Evolutionary conservation across 2,888 invertebrate genomes (phyloP), one percentile per base, ranked within the genome.

Genomic region (Trissoscelio sp.): DNA sequence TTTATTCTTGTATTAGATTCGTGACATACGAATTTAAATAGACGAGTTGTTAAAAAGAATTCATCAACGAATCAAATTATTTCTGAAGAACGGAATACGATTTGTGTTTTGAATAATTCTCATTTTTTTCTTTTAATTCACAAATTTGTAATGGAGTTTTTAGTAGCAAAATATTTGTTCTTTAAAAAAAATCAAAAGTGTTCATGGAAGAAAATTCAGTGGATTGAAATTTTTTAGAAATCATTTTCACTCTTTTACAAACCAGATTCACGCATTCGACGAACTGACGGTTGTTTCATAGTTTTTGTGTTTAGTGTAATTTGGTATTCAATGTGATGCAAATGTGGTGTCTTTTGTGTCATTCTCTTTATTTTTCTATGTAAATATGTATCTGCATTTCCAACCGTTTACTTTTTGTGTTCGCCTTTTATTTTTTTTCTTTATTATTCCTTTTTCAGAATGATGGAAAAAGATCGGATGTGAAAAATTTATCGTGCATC

Each of bases 401-500:
- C 24, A 24, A 6, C n/a, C n/a, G n/a, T n/a, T n/a, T n/a, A n/a
- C n/a, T n/a, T n/a, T n/a, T n/a, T n/a, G n/a, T n/a, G n/a, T n/a
- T n/a, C n/a, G n/a, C n/a, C n/a, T n/a, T 24, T 24, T 24, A 24
- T 24, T 4, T 3, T 24, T 24, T 24, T 24, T 24, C 24, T 24
- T 24, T 24, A 4, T 6, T 4, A 24, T 24, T 24, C 6, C 6
- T 24, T 24, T 24, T 24, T 24, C 24, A 24, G 24, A 6, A 24
- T 24, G 24, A 24, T 24, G n/a, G 24, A 24, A 24, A 6, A 24
- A 24, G 6, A 24, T 4, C 6, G 6, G 3, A 24, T 22, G 44
- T 46, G 46, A 58, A 70, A 70, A 70, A 48, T 70, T 69, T 57
- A 57, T 69, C 34, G 24, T 46, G 39, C 14, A 55, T 67, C 67